These are phyloP conservation scores for Lamproptera curius DNA, from an alignment of 2,888 invertebrate species.

Conservation along the genomic window DNA sequence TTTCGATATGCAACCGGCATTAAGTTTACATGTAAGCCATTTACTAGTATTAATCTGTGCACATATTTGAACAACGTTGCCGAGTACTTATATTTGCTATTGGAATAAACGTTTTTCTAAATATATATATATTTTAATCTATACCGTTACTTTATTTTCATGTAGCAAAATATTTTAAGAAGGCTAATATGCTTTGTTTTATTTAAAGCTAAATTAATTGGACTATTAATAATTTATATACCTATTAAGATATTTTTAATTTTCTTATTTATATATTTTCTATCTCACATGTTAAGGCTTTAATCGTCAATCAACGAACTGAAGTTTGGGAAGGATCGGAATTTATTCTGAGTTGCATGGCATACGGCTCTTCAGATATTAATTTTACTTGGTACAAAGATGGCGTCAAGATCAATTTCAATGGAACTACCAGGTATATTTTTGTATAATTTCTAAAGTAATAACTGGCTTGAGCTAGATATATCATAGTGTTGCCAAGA, in stretches of 20 bases:
- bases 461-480: no score
- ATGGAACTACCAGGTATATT: conserved; percentile 82
- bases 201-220: no score
- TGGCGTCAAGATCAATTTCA: conserved; percentile 85
- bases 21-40: conserved; percentile 80
- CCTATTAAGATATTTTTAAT: no score
- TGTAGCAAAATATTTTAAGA: not conserved
- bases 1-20: conserved; percentile 84
- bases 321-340: conserved; percentile 85
- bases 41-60: no score
- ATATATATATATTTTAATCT: not conserved
- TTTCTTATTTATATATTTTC: no score
- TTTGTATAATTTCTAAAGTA: no score
- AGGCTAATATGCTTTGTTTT: not conserved
- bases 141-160: not conserved
- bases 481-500: no score
- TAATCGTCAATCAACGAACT: conserved; percentile 63
- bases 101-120: no score
- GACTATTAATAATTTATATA: no score
- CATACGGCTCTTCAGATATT: conserved; percentile 86
- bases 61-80: no score
- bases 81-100: no score
- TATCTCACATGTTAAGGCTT: no score
- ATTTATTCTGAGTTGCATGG: conserved; percentile 87
- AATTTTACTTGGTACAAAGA: conserved; percentile 91